A percentile compares a stretch with the other conserved stretches of the same genome.
Evolutionary conservation across 2,888 invertebrate genomes (phyloP).

Genomic region (Matsumyia berberina): DNA sequence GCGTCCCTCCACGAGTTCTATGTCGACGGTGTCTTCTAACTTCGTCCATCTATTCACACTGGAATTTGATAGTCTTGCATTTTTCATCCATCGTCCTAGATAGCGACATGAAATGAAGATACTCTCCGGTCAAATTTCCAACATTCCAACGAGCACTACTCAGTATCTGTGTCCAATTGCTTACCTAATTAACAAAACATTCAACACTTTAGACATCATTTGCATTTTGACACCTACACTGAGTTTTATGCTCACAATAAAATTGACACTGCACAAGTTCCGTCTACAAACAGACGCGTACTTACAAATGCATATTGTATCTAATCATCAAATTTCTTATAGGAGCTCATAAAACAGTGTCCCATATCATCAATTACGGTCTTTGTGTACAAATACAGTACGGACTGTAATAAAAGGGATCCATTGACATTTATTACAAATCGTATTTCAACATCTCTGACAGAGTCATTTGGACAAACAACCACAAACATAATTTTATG

Average conservation of each 20-base stretch:
- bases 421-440: slow-evolving; percentile 69
- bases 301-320: slow-evolving; percentile 17
- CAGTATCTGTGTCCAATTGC: background rate
- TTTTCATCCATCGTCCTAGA: too few species aligned
- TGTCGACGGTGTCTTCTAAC: background rate
- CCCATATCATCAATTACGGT: slow-evolving; percentile 66
- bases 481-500: slow-evolving; percentile 13
- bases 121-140: background rate
- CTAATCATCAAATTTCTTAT: slow-evolving; percentile 44
- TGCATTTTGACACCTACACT: slow-evolving; percentile 31
- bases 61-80: too few species aligned
- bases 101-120: too few species aligned
- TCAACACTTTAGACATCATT: slow-evolving; percentile 30
- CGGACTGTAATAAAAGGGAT: slow-evolving; percentile 46
- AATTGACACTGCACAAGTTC: slow-evolving; percentile 3
- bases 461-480: slow-evolving; percentile 9
- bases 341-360: slow-evolving; percentile 63
- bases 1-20: too few species aligned
- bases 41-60: too few species aligned
- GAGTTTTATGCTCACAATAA: slow-evolving; percentile 35
- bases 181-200: slow-evolving; percentile 29
- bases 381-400: slow-evolving; percentile 38
- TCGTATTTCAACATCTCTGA: slow-evolving; percentile 66
- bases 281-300: background rate
- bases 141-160: slow-evolving; percentile 9